These are phyloP conservation scores for Miniopterus natalensis DNA, from an alignment of 2,113 vertebrate genomes.

Conservation along the genomic window DNA sequence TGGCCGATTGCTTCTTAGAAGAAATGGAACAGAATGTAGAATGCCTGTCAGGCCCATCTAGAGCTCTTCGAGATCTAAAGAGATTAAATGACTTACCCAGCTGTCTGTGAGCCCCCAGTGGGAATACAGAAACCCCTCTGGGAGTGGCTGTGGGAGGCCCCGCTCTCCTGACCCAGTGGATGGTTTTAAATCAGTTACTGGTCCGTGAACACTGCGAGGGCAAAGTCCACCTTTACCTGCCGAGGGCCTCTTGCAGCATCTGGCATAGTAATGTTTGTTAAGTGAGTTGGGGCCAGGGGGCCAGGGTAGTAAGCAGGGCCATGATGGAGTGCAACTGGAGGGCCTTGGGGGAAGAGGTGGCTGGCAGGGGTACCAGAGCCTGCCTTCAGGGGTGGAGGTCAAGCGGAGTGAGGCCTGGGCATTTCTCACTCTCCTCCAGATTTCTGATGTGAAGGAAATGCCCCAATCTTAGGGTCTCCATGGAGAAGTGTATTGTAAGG, in stretches of 20 bases:
- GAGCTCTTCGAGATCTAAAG: not conserved
- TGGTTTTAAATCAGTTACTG: not conserved
- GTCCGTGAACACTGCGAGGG: not conserved
- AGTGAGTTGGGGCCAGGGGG: not conserved
- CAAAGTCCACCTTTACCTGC: not conserved
- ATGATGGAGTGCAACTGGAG: not conserved
- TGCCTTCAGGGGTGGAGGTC: not conserved
- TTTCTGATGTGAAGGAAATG: not conserved
- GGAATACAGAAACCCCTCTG: not conserved
- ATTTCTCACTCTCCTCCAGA: not conserved
- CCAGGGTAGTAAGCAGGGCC: not conserved
- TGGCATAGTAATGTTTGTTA: not conserved
- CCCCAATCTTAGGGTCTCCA: not conserved
- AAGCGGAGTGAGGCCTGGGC: not conserved
- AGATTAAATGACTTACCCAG: not conserved
- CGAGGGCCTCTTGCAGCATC: not conserved
- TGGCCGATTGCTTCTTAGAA: not conserved
- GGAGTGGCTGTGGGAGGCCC: not conserved
- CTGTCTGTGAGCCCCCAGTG: not conserved
- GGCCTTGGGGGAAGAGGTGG: not conserved
- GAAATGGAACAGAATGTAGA: not conserved
- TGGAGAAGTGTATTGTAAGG: not conserved
- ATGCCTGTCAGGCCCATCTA: not conserved
- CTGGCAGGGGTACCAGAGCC: not conserved
- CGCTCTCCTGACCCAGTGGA: not conserved